Evolutionary conservation across 1,140 invertebrate genomes (phyloP).

Genomic region (Bombyx mandarina): DNA sequence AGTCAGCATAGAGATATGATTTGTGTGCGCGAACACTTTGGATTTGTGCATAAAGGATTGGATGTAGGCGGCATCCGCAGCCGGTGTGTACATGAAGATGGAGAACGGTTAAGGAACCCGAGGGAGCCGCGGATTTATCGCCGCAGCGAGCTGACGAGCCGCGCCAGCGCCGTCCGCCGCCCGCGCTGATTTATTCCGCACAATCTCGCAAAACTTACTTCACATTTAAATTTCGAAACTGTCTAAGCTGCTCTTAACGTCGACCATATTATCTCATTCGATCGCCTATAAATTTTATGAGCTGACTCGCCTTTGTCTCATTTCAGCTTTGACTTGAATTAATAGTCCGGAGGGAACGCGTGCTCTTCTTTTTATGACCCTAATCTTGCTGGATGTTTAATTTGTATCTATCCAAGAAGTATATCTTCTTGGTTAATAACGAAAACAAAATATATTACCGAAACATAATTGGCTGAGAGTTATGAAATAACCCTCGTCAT

Average conservation of each 20-base stretch:
- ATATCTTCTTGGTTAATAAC: background rate
- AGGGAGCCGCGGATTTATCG: slow-evolving; percentile 66
- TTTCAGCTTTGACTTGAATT: slow-evolving; percentile 54
- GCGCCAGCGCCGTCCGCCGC: slow-evolving; percentile 23
- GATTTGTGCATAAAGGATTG: no score
- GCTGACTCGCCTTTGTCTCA: slow-evolving; percentile 62
- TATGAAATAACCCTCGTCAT: slow-evolving; percentile 55
- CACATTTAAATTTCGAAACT: slow-evolving; percentile 71
- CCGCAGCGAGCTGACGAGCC: slow-evolving; percentile 32
- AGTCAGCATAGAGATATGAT: no score
- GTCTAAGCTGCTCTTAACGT: slow-evolving; percentile 68
- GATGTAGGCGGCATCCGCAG: slow-evolving; percentile 5
- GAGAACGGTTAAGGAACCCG: slow-evolving; percentile 53
- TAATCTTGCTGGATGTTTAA: background rate
- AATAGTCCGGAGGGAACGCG: slow-evolving; percentile 46
- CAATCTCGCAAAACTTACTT: slow-evolving; percentile 71
- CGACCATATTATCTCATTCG: slow-evolving; percentile 69
- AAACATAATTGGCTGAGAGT: slow-evolving; percentile 38
- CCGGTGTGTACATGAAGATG: slow-evolving; percentile 39
- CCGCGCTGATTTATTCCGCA: slow-evolving; percentile 63
- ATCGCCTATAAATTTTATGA: slow-evolving; percentile 71
- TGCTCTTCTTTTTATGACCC: slow-evolving; percentile 30
- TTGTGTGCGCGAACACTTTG: no score
- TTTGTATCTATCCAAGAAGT: background rate
- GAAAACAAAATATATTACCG: background rate